phyloP scores from a whole-genome alignment of 2,888 invertebrate genomes.

The Meteorus cinctellus region DNA sequence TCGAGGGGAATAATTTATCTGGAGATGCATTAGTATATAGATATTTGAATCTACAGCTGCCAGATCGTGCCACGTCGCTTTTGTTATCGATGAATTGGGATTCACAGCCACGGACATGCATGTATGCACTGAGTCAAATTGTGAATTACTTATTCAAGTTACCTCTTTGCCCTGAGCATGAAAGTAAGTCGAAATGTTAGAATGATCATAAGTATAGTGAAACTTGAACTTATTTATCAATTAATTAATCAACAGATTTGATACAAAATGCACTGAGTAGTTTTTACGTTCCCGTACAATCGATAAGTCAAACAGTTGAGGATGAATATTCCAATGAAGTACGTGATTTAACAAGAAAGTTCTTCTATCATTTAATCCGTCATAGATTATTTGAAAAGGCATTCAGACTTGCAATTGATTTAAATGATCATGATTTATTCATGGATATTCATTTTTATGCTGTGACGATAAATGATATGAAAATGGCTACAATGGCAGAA shows the following conservation, averaged over 20 bases:
- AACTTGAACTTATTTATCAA: neutral
- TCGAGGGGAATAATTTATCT: constrained; percentile 76
- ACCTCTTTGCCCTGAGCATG: constrained; percentile 77
- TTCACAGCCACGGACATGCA: constrained; percentile 82
- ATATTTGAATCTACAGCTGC: constrained; percentile 79
- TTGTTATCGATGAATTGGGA: constrained; percentile 86
- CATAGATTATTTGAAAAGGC: constrained; percentile 86
- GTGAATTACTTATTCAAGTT: constrained; percentile 79
- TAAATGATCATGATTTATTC: constrained; percentile 90
- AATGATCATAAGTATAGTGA: neutral
- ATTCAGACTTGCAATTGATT: constrained; percentile 88
- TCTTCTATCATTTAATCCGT: constrained; percentile 86
- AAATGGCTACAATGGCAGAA: constrained; percentile 82
- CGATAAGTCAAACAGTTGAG: constrained; percentile 80
- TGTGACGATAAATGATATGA: constrained; percentile 76
- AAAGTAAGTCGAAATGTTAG: constrained; percentile 71
- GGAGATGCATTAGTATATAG: constrained; percentile 78
- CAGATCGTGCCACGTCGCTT: constrained; percentile 82
- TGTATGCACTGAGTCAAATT: constrained; percentile 84
- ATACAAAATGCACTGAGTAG: constrained; percentile 87
- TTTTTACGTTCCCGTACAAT: constrained; percentile 82
- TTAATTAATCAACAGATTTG: constrained; percentile 54
- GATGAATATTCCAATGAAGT: constrained; percentile 86
- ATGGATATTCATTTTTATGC: constrained; percentile 88
- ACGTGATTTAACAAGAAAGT: constrained; percentile 87